phyloP scores from a whole-genome alignment of 1,140 invertebrate species.

The Trichogramma pretiosum region DNA sequence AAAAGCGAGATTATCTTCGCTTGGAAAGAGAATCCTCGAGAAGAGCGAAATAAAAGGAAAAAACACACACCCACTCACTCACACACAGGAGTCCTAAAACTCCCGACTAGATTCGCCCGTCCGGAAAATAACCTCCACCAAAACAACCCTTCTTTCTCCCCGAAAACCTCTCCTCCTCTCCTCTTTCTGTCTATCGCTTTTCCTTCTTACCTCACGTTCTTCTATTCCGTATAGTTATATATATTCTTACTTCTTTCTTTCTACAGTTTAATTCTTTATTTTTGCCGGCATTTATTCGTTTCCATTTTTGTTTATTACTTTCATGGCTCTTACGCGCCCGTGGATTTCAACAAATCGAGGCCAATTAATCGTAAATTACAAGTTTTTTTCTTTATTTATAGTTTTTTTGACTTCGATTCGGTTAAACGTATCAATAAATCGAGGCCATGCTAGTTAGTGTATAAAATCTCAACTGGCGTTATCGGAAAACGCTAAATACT shows the following conservation, averaged over 20 bases:
- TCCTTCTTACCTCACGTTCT: neutral
- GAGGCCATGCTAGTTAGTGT: too few relatives aligned
- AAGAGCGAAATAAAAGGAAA: conserved; percentile 5
- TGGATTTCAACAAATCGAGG: too few relatives aligned
- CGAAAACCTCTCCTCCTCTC: conserved; percentile 15
- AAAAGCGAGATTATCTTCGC: conserved; percentile 15
- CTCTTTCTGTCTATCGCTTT: conserved; percentile 22
- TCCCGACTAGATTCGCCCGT: conserved; percentile 30
- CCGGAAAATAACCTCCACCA: conserved; percentile 41
- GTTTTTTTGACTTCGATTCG: too few relatives aligned
- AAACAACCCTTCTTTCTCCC: conserved; percentile 34
- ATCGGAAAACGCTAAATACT: too few relatives aligned
- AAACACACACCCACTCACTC: neutral
- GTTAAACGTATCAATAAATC: too few relatives aligned
- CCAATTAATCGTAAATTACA: too few relatives aligned
- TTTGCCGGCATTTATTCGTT: too few relatives aligned
- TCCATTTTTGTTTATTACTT: too few relatives aligned
- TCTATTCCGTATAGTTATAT: neutral
- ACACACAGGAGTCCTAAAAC: conserved; percentile 14
- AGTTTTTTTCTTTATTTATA: too few relatives aligned
- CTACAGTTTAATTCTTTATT: too few relatives aligned
- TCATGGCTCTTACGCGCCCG: too few relatives aligned
- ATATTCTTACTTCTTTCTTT: conserved; percentile 9
- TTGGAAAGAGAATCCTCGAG: neutral
- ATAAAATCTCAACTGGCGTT: too few relatives aligned